Evolutionary conservation across 1,140 invertebrate species (phyloP), one percentile per base, ranked within the genome.

Genomic region (Drosophila murphyi): DNA sequence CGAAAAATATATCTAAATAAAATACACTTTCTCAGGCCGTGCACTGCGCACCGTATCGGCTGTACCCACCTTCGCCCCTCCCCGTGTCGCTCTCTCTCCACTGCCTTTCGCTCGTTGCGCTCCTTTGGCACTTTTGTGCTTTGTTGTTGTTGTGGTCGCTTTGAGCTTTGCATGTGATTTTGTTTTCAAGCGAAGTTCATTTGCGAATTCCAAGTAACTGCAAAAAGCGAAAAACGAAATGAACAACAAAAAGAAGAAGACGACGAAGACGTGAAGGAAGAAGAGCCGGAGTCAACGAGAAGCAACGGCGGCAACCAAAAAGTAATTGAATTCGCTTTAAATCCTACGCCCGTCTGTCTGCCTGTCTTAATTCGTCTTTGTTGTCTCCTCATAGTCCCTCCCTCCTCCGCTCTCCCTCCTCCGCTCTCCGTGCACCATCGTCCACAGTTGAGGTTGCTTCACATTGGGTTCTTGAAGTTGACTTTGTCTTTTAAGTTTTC

Each of bases 241-340:
- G 43, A 48, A 59, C 4, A 52, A 39, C 37, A 39, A 72, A 45
- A 55, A 72, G 55, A 74, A 43, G 50, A 47, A 34, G 45, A 45
- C 41, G 39, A 2, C 69, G 20, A 71, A 10, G 65, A 48, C 43
- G 59, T 60, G 59, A 67, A 51, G 60, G 45, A 72, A 41, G 43
- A 55, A 4, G 5, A 57, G 34, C 54, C 31, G 20, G 34, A 50
- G 59, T 4, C 67, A 55, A 7, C 59, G 35, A 69, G 29, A 37
- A 12, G 54, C 60, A 65, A 60, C 70, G 61, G 59, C 75, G 48
- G 68, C 82, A 80, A 89, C 83, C 83, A 80, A 88, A 83, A 89
- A 85, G 86, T 89, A 89, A 89, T 89, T 89, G 85, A 89, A 89
- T 89, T 89, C 85, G 78, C 86, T 86, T 90, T 89, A 89, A 89